A percentile compares a stretch with the other conserved stretches of the same genome.
Conservation (phyloP, 1,140 invertebrate species). For the Brachionus sp. region DNA sequence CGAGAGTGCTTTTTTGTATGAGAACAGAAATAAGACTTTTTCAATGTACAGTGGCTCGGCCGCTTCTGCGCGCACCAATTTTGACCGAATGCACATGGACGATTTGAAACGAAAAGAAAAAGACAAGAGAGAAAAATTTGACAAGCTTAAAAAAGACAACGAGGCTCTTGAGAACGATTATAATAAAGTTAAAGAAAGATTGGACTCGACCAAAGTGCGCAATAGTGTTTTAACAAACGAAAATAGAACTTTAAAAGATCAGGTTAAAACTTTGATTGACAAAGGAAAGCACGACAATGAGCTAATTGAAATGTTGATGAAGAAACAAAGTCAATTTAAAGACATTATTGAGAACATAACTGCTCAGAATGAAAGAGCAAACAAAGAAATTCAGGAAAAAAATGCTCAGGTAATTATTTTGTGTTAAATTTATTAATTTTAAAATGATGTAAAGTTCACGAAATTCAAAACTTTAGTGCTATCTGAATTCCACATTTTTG, state of each 20-base stretch:
- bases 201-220: conserved; percentile 57
- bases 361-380: conserved; percentile 46
- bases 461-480: no score
- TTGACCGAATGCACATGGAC: conserved; percentile 18
- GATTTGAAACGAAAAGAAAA: conserved; percentile 50
- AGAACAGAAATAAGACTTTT: not conserved
- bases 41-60: conserved; percentile 39
- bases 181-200: conserved; percentile 52
- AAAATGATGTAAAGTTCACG: no score
- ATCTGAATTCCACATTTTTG: no score
- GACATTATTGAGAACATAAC: conserved; percentile 49
- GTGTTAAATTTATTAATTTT: no score
- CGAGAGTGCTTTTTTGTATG: not conserved
- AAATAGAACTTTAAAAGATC: conserved; percentile 52
- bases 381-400: conserved; percentile 48
- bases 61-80: not conserved
- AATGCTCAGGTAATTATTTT: conserved; percentile 46
- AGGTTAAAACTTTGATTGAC: conserved; percentile 53
- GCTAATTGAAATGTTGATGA: conserved; percentile 49
- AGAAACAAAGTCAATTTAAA: conserved; percentile 53
- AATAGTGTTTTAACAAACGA: conserved; percentile 55
- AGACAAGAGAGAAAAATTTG: conserved; percentile 56
- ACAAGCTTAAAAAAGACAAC: conserved; percentile 23
- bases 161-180: not conserved
- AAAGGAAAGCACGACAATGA: conserved; percentile 58